phyloP scores from a whole-genome alignment of 2,888 invertebrate species.

The Altica lythri region DNA sequence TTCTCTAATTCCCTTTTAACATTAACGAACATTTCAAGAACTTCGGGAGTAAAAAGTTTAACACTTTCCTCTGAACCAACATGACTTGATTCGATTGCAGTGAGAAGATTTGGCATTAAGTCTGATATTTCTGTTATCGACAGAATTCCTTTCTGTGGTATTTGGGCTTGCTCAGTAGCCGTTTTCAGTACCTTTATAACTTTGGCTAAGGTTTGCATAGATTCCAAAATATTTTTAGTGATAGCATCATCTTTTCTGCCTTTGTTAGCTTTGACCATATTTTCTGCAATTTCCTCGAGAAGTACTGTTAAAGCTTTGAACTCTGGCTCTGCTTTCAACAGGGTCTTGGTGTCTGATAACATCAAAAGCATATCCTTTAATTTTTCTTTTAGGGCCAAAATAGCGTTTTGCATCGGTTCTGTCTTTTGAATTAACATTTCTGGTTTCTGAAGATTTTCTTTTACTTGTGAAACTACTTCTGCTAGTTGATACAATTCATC shows the following conservation, averaged over 20 bases:
- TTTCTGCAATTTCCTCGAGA: slow-evolving; percentile 3
- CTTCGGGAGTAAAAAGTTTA: neutral
- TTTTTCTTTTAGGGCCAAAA: slow-evolving; percentile 30
- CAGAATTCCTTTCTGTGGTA: slow-evolving; percentile 8
- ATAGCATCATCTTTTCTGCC: slow-evolving; percentile 3
- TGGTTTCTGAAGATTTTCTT: slow-evolving; percentile 28
- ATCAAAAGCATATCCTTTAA: neutral
- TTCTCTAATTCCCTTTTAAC: slow-evolving; percentile 2
- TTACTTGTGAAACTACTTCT: slow-evolving; percentile 18
- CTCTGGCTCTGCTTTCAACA: slow-evolving; percentile 17
- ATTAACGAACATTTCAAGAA: neutral
- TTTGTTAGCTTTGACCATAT: neutral
- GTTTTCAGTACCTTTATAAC: neutral
- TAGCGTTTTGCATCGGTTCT: slow-evolving; percentile 33
- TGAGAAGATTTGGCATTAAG: neutral
- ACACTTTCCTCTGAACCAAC: too few relatives aligned
- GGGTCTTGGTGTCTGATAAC: slow-evolving; percentile 1
- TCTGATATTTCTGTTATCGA: slow-evolving; percentile 10
- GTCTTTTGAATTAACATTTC: slow-evolving; percentile 33
- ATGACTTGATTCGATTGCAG: neutral
- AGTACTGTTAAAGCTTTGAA: slow-evolving; percentile 12
- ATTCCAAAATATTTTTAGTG: slow-evolving; percentile 11
- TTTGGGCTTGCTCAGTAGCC: slow-evolving; percentile 25
- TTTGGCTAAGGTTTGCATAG: slow-evolving; percentile 23
- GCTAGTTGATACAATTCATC: slow-evolving; percentile 9